Conservation (phyloP, 2,888 invertebrate species). For the Heteromurus nitidus region DNA sequence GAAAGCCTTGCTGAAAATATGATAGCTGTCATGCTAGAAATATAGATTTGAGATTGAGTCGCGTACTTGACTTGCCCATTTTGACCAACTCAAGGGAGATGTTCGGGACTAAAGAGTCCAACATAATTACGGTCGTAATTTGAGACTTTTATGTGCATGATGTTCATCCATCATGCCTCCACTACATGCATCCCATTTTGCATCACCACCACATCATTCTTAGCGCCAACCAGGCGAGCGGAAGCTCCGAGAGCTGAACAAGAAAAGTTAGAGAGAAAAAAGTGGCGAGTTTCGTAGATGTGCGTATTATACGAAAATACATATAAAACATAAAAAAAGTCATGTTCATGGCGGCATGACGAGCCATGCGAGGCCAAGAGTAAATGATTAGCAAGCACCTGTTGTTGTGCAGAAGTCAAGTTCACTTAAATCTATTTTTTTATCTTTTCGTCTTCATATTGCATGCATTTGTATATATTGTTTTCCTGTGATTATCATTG, state of each 20-base stretch:
- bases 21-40: no score
- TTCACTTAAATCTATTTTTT: slow-evolving; percentile 49
- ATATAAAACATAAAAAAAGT: slow-evolving; percentile 43
- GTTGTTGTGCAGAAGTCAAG: slow-evolving; percentile 65
- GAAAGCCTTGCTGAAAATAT: no score
- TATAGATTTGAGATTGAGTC: no score
- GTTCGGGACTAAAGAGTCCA: no score
- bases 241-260: slow-evolving; percentile 32
- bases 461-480: slow-evolving; percentile 52
- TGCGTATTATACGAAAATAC: background rate
- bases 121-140: background rate
- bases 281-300: slow-evolving; percentile 1
- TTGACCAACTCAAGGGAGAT: no score
- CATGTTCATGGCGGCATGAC: slow-evolving; percentile 66
- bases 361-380: slow-evolving; percentile 60
- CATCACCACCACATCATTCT: slow-evolving; percentile 4
- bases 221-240: slow-evolving; percentile 55
- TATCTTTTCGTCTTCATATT: slow-evolving; percentile 44
- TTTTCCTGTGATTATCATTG: slow-evolving; percentile 67
- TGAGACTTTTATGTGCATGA: slow-evolving; percentile 5
- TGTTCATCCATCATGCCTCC: slow-evolving; percentile 12
- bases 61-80: no score
- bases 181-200: background rate
- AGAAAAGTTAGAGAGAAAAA: slow-evolving; percentile 14
- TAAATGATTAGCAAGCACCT: slow-evolving; percentile 65